phyloP scores from a whole-genome alignment of 2,113 vertebrate genomes.

The Anseranas semipalmata region DNA sequence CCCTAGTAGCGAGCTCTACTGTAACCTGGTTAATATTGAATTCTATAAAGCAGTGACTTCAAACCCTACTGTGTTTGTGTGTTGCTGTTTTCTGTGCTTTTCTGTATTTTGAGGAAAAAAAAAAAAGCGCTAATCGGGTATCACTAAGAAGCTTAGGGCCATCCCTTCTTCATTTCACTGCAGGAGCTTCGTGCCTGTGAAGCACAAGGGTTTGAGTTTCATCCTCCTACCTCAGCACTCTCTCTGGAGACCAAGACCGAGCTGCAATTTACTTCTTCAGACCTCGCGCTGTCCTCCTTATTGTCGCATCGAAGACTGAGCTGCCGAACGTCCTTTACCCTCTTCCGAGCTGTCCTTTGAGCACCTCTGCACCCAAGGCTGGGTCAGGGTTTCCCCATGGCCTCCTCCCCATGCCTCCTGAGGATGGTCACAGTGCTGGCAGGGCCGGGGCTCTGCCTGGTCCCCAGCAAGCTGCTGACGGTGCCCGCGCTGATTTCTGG shows the following conservation, averaged over 20 bases:
- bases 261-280: background rate
- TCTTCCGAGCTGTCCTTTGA: background rate
- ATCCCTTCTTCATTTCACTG: background rate
- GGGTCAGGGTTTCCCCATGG: background rate
- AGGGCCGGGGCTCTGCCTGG: too few relatives aligned
- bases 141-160: background rate
- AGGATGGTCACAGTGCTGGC: too few relatives aligned
- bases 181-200: background rate
- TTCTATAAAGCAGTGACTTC: background rate
- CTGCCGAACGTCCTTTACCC: background rate
- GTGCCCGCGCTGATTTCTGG: slow-evolving; percentile 17
- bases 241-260: background rate
- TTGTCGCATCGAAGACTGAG: background rate
- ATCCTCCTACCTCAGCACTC: background rate
- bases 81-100: background rate
- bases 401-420: too few relatives aligned
- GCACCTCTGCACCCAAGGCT: background rate
- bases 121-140: background rate
- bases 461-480: too few relatives aligned
- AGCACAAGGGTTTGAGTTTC: background rate
- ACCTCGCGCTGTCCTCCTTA: background rate
- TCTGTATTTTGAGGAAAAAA: background rate
- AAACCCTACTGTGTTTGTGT: background rate
- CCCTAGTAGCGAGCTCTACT: background rate
- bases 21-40: slow-evolving; percentile 2